Evolutionary conservation across 2,888 invertebrate species (phyloP), one percentile per base, ranked within the genome.

Genomic region (Phalera bucephala): DNA sequence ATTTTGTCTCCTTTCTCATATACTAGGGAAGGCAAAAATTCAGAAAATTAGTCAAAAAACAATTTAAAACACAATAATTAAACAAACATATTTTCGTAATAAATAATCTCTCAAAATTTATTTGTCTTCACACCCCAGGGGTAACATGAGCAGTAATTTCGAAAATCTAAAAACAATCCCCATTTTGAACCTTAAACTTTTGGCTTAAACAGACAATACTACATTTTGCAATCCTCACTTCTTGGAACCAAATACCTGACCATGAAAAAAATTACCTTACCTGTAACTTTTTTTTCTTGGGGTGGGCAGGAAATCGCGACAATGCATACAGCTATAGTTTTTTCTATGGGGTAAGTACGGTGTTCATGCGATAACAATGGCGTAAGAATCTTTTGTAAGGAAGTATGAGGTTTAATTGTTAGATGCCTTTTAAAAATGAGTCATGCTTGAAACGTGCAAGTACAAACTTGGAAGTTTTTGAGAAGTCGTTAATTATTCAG

Each of bases 231-330:
- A 59, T 21, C 35, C 19, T 1, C 10, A 30, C 9, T 58, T 48
- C 55, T 27, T 0, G 34, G 56, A 59, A 59, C 1, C 15, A 13
- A 27, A 38, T 59, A 65, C 64, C 59, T 55, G 58, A 48, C 57
- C 72, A 61, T 60, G 75, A 78, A 74, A 77, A 76, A 77, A 71
- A 66, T 15, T 68, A 55, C 39, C 42, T 48, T 67, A 69, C 66
- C 64, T 66, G 64, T 55, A 36, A 40, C 15, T n/a, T 36, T 48
- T 34, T 52, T 51, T 67, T 74, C 72, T 74, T 65, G 53, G 60
- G 64, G 62, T 45, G 56, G 61, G 63, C 80, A 87, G 83, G 85
- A 83, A 82, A 81, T 78, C 59, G 71, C 70, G 74, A 84, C 85
- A 85, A 84, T 77, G 46, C 62, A 61, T 63, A 68, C 66, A 78